These are phyloP conservation scores for Melanotaenia duboulayi DNA, from an alignment of 2,113 vertebrate genomes.

Conservation along the genomic window DNA sequence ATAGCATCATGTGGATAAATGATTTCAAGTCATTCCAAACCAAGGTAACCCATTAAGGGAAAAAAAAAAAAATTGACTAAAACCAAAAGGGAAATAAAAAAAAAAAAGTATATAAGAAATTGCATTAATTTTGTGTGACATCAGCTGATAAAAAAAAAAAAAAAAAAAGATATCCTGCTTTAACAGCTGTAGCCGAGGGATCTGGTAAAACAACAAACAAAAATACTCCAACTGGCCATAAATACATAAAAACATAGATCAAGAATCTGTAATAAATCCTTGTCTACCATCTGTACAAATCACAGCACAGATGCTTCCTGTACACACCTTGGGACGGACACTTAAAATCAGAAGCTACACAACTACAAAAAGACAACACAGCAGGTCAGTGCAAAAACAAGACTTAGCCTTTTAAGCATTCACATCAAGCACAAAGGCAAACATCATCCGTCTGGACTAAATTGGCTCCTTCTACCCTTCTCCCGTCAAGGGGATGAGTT, in stretches of 20 bases:
- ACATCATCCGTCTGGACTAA: neutral
- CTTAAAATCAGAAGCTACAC: slow-evolving; percentile 23
- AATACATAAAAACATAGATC: neutral
- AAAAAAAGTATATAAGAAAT: too few species aligned
- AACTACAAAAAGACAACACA: slow-evolving; percentile 60
- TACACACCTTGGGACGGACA: slow-evolving; percentile 6
- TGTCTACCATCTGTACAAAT: neutral
- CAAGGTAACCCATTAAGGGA: neutral
- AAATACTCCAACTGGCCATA: neutral
- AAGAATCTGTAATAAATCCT: neutral
- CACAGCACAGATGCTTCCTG: slow-evolving; percentile 9
- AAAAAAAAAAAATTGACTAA: too few species aligned
- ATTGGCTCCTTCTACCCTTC: neutral
- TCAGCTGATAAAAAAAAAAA: neutral
- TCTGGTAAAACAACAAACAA: neutral
- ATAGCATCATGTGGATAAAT: slow-evolving; percentile 32
- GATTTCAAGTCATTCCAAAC: slow-evolving; percentile 17
- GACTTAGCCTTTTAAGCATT: neutral
- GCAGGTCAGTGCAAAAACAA: slow-evolving; percentile 53
- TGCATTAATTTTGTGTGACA: neutral
- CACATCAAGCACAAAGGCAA: neutral
- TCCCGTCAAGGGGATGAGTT: neutral
- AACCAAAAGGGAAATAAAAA: too few species aligned
- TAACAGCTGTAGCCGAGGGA: neutral
- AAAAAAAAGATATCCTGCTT: neutral